Base-by-base conservation (phyloP, 1,140 invertebrate species). In the Cyphomyrmex costatus region DNA sequence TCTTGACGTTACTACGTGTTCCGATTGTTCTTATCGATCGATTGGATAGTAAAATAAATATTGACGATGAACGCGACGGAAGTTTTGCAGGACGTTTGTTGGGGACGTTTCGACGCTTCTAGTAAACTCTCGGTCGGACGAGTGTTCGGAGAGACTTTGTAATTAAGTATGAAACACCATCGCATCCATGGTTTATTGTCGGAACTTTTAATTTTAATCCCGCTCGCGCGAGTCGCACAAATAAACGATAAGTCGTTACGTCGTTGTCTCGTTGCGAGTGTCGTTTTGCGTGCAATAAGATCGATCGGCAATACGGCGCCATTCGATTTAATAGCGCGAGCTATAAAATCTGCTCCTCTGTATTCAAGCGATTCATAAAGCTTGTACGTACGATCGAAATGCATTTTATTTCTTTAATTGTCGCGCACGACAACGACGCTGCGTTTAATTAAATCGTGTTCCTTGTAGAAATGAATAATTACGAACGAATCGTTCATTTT, bases 201-300 rank as follows among this genome's bases (percentile, higher is more conserved):
- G 46, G 12, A 49, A 60, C 7, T 71, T 58, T 46, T 82, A 36
- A 56, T 68, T 65, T 89, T 74, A 60, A 82, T 78, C 33, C 19
- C 4, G 27, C 53, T 46, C 27, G 27, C 8, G 63, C 33, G 12
- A 7, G 21, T 12, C 27, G 14, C 56, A 10, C 60, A 65, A 78
- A 65, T 65, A 21, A 78, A 65, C 36, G 42, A 30, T 21, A 65
- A 33, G 19, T 78, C 58, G 58, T 63, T 78, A 65, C 12, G 14
- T 51, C 27, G 51, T 46, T 46, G 65, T 68, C n/a, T 46, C 36
- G n/a, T 63, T 36, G 42, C 27, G n/a, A 46, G 76, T 46, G 42
- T 63, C 74, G 60, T 60, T 77, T 63, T 51, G 27, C 27, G 16
- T 19, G 30, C 46, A 80, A 68, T 24, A 53, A 80, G 77, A 46